Evolutionary conservation across 2,113 vertebrate genomes (phyloP).

Genomic region (Cervus canadensis): DNA sequence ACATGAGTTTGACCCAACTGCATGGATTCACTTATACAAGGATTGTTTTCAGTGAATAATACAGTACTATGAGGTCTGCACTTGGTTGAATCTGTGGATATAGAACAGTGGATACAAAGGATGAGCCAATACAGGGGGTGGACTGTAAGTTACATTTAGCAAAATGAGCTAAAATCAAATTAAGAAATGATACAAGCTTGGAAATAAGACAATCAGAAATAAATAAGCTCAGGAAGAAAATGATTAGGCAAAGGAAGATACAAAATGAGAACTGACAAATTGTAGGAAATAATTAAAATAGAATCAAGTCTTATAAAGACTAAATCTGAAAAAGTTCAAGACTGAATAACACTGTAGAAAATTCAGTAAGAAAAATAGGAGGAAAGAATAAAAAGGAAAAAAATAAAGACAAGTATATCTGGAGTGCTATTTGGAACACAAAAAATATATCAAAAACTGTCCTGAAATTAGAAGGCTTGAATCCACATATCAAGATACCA

Average conservation of each 20-base stretch:
- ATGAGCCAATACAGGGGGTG: background rate
- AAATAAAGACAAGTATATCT: background rate
- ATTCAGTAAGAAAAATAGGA: background rate
- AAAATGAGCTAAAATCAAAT: background rate
- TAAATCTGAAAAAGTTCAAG: background rate
- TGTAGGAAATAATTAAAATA: background rate
- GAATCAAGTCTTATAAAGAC: background rate
- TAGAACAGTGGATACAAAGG: background rate
- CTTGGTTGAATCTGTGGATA: background rate
- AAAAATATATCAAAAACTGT: background rate
- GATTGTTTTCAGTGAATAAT: background rate
- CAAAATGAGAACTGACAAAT: background rate
- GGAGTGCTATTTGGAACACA: background rate
- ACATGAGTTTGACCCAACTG: background rate
- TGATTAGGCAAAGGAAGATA: background rate
- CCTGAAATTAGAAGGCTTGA: background rate
- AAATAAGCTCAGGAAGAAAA: background rate
- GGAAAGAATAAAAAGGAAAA: background rate
- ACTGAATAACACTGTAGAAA: background rate
- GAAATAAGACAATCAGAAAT: background rate
- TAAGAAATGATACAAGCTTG: background rate
- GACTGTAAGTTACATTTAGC: background rate
- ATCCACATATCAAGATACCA: background rate
- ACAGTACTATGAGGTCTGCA: background rate
- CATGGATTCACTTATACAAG: background rate